phyloP scores from a whole-genome alignment of 2,888 invertebrate genomes.

The Creontiades dilutus region DNA sequence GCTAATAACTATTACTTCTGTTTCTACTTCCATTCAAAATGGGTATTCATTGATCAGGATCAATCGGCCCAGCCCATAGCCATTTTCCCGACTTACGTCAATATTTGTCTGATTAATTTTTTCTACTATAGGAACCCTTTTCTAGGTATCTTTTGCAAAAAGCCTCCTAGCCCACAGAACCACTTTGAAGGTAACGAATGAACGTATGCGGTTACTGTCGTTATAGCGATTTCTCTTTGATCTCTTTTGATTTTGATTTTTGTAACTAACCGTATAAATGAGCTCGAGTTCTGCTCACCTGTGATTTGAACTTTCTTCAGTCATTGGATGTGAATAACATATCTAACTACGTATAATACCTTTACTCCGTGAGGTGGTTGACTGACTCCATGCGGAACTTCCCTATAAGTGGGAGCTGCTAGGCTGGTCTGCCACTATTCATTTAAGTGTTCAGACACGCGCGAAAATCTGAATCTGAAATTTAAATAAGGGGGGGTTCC shows the following conservation, averaged over 20 bases:
- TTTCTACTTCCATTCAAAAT: no score
- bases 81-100: background rate
- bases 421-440: no score
- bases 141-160: slow-evolving; percentile 58
- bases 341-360: no score
- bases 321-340: background rate
- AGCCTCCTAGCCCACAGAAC: slow-evolving; percentile 53
- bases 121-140: slow-evolving; percentile 23
- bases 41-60: no score
- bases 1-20: no score
- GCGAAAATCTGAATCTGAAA: no score
- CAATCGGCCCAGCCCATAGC: no score
- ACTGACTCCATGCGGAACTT: no score
- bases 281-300: background rate
- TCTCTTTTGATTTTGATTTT: background rate
- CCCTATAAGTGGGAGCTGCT: no score
- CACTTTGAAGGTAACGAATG: slow-evolving; percentile 19
- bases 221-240: background rate
- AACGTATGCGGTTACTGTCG: background rate
- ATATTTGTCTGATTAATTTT: slow-evolving; percentile 1
- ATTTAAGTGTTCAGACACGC: no score
- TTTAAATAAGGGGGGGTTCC: no score
- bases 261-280: background rate
- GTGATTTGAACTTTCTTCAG: background rate
- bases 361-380: no score